Conservation (phyloP, 2,113 vertebrate genomes). For the Sprattus sprattus region DNA sequence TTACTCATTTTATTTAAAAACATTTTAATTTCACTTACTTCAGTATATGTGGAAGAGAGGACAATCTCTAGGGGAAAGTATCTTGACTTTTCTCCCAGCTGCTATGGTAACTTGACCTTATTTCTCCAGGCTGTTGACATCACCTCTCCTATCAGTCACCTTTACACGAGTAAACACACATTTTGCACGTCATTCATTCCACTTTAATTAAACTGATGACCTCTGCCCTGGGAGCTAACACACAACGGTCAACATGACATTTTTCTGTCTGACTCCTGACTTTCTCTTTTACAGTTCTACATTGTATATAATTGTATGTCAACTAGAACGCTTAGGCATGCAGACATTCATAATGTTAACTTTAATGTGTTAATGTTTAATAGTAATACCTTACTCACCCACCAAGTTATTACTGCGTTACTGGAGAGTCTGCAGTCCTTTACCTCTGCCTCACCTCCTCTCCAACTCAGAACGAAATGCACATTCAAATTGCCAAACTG, state of each 20-base stretch:
- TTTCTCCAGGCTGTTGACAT: slow-evolving; percentile 13
- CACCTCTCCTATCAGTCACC: neutral
- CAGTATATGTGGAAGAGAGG: neutral
- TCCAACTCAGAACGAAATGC: neutral
- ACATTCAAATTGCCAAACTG: neutral
- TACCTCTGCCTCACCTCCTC: neutral
- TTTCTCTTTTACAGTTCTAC: neutral
- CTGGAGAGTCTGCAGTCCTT: neutral
- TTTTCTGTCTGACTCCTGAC: neutral
- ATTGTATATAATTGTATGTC: neutral
- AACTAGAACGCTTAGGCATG: neutral
- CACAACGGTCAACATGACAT: neutral
- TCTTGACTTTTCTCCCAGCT: neutral
- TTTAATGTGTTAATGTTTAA: no score
- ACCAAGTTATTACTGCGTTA: neutral
- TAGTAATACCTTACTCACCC: neutral
- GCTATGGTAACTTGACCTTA: neutral
- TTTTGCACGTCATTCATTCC: neutral
- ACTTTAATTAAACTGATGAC: neutral
- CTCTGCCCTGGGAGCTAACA: neutral
- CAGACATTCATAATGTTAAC: neutral
- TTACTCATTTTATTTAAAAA: neutral
- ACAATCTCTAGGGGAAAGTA: neutral
- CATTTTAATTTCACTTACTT: neutral
- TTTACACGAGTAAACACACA: neutral